phyloP scores from a whole-genome alignment of 1,140 invertebrate species.

The Centruroides sculpturatus region DNA sequence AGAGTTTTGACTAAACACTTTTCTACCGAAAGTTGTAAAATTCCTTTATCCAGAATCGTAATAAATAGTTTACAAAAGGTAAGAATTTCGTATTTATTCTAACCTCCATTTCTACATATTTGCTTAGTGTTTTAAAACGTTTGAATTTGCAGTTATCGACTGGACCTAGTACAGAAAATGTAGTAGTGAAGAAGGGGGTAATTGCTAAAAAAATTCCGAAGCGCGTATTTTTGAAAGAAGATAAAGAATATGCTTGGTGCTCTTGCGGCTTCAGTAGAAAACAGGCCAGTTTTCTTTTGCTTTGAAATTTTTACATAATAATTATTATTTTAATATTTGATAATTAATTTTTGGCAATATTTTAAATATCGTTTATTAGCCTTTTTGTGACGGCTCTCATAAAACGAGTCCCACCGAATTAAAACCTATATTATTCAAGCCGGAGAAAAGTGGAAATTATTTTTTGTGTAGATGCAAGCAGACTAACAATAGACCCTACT shows the following conservation, averaged over 20 bases:
- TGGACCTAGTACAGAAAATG: background rate
- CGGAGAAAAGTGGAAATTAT: slow-evolving; percentile 3
- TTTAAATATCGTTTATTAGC: slow-evolving; percentile 14
- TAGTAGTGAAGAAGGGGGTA: background rate
- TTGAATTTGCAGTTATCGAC: too few relatives aligned
- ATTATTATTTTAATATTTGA: background rate
- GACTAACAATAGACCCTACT: slow-evolving; percentile 17
- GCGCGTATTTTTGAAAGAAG: slow-evolving; percentile 19
- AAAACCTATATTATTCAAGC: slow-evolving; percentile 9
- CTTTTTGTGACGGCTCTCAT: slow-evolving; percentile 28
- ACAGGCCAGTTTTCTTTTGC: background rate
- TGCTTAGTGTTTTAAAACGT: too few relatives aligned
- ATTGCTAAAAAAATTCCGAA: slow-evolving; percentile 17
- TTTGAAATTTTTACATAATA: background rate
- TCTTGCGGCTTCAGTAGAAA: slow-evolving; percentile 27
- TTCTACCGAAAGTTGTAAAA: too few relatives aligned
- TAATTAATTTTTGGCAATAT: background rate
- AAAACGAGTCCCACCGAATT: slow-evolving; percentile 9
- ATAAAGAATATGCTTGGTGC: slow-evolving; percentile 26
- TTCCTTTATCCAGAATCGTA: too few relatives aligned
- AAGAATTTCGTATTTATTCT: too few relatives aligned
- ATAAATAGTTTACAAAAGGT: too few relatives aligned
- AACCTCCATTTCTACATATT: too few relatives aligned
- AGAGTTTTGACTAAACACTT: too few relatives aligned
- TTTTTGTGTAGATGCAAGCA: slow-evolving; percentile 17